phyloP scores from a whole-genome alignment of 2,888 invertebrate genomes.

The Punctoribates punctum region DNA sequence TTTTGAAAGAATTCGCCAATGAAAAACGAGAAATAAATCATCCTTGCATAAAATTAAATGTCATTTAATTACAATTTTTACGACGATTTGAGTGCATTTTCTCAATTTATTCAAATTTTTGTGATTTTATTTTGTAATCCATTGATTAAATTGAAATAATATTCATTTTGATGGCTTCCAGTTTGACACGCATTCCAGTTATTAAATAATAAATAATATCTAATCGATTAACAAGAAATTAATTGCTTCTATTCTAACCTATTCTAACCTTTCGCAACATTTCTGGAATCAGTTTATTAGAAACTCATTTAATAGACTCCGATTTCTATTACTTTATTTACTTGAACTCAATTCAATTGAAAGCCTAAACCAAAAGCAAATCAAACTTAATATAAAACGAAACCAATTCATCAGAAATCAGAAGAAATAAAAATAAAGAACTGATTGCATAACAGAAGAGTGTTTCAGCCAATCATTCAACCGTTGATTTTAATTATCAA shows the following conservation, averaged over 20 bases:
- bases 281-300: too few species aligned
- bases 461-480: too few species aligned
- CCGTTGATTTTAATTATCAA: too few species aligned
- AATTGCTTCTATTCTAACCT: constrained; percentile 16
- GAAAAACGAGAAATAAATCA: background rate
- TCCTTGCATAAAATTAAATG: constrained; percentile 23
- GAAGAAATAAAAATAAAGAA: too few species aligned
- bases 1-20: background rate
- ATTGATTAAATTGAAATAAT: constrained; percentile 7
- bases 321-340: background rate
- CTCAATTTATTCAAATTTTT: background rate
- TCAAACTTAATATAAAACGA: background rate
- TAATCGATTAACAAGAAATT: constrained; percentile 31
- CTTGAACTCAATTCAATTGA: constrained; percentile 13
- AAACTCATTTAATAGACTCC: too few species aligned
- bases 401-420: background rate
- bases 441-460: too few species aligned
- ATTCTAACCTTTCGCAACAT: background rate
- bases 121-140: background rate
- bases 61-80: constrained; percentile 9
- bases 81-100: background rate
- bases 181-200: background rate
- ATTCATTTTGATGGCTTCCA: background rate
- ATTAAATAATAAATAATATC: constrained; percentile 13
- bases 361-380: background rate